Evolutionary conservation across 2,888 invertebrate species (phyloP), one percentile per base, ranked within the genome.

Genomic region (Zygaena filipendulae): DNA sequence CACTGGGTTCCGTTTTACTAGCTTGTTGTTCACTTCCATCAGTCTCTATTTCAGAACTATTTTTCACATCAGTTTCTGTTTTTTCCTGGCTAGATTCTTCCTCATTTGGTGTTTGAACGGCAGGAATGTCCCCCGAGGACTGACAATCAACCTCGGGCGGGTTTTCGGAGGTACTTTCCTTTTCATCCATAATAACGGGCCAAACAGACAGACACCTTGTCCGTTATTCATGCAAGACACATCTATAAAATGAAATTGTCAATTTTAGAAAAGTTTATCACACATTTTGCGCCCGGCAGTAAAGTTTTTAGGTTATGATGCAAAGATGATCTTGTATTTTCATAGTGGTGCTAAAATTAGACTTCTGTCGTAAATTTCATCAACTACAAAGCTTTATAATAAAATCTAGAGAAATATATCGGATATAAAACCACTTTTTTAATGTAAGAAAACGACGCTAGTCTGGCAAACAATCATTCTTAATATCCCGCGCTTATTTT

Each of bases 401-500:
- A 4, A 8, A 6, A 13, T 20, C 4, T 3, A 21, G 19, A 11
- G 7, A 13, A 10, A 22, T 23, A 26, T 13, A 14, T n/a, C 7
- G 18, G 12, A 9, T 18, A 10, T 23, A 29, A 13, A 7, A 13
- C 11, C 7, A 13, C 12, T 4, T 3, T 11, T n/a, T 11, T 21
- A 27, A 10, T 11, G 22, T 25, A 8, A 23, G 16, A 33, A 30
- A 44, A 54, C 42, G 70, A 71, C 66, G 70, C 70, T 50, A 59
- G 57, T 16, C 7, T 16, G 39, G 34, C 49, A 42, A 39, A 36
- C 43, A 42, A 29, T 43, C 52, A 48, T 59, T 54, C 54, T 49
- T 55, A 46, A 59, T 53, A 60, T 72, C 75, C 75, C 75, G 75
- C 75, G 75, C 75, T 71, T 66, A 69, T 63, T 67, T 47, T 26